Percentiles rank a stretch among this genome's conserved stretches.
Conservation (phyloP, 2,888 invertebrate genomes). For the Nomada ferruginata region DNA sequence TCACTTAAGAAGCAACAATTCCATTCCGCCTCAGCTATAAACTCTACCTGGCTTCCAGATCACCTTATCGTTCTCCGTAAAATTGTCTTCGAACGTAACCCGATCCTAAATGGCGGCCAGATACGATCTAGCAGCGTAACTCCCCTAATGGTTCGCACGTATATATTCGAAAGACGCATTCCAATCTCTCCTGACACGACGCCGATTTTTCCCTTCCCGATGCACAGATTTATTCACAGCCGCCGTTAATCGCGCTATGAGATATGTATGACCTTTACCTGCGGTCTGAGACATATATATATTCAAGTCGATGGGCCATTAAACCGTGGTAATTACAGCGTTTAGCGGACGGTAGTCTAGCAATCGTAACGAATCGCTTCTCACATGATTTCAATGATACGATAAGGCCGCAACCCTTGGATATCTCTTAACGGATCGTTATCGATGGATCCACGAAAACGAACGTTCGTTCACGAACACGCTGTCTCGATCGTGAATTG, state of each 20-base stretch:
- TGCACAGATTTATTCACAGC: conserved; percentile 38
- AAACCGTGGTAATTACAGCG: conserved; percentile 52
- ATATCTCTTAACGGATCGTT: conserved; percentile 24
- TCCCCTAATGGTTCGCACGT: conserved; percentile 14
- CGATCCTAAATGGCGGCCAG: conserved; percentile 26
- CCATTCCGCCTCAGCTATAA: not conserved
- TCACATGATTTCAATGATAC: conserved; percentile 47
- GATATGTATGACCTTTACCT: conserved; percentile 52
- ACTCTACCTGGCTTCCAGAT: not conserved
- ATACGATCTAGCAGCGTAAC: conserved; percentile 9
- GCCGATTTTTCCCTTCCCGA: conserved; percentile 13
- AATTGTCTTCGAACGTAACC: conserved; percentile 25
- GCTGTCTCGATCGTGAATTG: conserved; percentile 34
- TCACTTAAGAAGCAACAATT: not conserved
- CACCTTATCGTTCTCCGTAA: not conserved
- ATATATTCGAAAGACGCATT: conserved; percentile 27
- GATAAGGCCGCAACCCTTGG: not conserved
- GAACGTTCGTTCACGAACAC: conserved; percentile 8
- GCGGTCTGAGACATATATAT: conserved; percentile 36
- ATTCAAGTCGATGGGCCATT: conserved; percentile 44
- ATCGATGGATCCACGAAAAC: conserved; percentile 25
- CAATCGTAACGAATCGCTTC: conserved; percentile 46
- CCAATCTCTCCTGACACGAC: conserved; percentile 22
- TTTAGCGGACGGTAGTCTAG: conserved; percentile 54
- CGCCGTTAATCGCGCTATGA: conserved; percentile 38